Conservation (phyloP, 2,888 invertebrate genomes). For the Chloromyia formosa region DNA sequence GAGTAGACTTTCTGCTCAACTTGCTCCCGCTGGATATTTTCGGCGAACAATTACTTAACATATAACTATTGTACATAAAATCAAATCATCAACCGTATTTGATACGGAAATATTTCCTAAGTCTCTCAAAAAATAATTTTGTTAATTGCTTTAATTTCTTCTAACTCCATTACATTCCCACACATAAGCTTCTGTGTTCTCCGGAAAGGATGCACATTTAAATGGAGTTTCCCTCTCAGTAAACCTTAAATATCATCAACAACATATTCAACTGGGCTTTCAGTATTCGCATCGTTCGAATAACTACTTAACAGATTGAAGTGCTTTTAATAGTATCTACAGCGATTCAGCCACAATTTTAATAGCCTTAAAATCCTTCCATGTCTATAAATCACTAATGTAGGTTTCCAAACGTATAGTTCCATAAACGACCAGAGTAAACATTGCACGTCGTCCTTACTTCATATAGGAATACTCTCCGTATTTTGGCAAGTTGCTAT, state of each 20-base stretch:
- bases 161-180: neutral
- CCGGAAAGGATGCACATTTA: neutral
- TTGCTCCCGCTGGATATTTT: no score
- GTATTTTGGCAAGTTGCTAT: neutral
- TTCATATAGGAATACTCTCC: neutral
- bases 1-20: no score
- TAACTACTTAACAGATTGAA: constrained; percentile 33
- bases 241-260: no score
- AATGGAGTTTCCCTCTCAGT: neutral
- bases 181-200: neutral
- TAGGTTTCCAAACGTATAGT: neutral
- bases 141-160: neutral
- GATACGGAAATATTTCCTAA: no score
- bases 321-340: constrained; percentile 24
- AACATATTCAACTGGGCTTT: no score
- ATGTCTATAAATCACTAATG: constrained; percentile 29
- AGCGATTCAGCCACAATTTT: constrained; percentile 36
- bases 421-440: neutral
- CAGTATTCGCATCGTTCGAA: no score
- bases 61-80: no score
- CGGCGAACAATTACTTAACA: no score
- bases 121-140: neutral
- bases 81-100: no score
- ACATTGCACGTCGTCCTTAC: no score
- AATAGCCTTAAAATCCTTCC: constrained; percentile 33